These are phyloP conservation scores for Leptodon cayanensis DNA, from an alignment of 2,797 vertebrate species.

Conservation along the genomic window DNA sequence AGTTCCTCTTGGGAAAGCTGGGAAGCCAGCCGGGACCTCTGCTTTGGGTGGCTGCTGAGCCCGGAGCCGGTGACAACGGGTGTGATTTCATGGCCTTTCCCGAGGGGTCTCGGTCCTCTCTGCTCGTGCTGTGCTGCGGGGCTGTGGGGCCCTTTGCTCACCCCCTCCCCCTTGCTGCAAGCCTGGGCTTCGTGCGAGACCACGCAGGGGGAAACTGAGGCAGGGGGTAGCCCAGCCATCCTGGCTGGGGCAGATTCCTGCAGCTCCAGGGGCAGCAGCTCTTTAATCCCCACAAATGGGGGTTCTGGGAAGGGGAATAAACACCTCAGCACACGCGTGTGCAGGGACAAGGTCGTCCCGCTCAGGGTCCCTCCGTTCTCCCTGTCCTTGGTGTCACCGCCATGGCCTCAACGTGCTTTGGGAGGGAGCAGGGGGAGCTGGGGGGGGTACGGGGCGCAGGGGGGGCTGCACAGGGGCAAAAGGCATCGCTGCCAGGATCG, in stretches of 20 bases:
- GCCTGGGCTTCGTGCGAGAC: rapidly evolving
- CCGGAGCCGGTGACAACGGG: rapidly evolving
- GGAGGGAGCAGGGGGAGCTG: rapidly evolving
- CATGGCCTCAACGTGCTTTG: rapidly evolving
- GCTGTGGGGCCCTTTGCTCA: rapidly evolving
- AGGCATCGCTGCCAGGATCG: rapidly evolving
- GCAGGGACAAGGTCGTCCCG: background rate
- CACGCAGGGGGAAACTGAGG: background rate
- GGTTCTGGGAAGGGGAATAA: background rate
- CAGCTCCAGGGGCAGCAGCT: background rate
- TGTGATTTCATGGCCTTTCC: background rate
- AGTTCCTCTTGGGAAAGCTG: background rate
- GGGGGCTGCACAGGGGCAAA: rapidly evolving
- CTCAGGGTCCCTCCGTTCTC: background rate
- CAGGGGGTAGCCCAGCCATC: background rate
- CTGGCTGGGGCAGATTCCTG: background rate
- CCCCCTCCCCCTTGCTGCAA: background rate
- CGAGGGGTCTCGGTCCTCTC: rapidly evolving
- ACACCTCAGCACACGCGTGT: rapidly evolving
- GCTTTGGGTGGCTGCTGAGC: background rate
- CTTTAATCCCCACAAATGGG: background rate
- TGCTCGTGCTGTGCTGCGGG: rapidly evolving
- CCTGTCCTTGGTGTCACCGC: background rate
- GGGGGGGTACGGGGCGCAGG: rapidly evolving
- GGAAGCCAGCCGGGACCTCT: background rate